These are phyloP conservation scores for Spondyliosoma cantharus DNA, from an alignment of 2,797 vertebrate species.

Conservation along the genomic window DNA sequence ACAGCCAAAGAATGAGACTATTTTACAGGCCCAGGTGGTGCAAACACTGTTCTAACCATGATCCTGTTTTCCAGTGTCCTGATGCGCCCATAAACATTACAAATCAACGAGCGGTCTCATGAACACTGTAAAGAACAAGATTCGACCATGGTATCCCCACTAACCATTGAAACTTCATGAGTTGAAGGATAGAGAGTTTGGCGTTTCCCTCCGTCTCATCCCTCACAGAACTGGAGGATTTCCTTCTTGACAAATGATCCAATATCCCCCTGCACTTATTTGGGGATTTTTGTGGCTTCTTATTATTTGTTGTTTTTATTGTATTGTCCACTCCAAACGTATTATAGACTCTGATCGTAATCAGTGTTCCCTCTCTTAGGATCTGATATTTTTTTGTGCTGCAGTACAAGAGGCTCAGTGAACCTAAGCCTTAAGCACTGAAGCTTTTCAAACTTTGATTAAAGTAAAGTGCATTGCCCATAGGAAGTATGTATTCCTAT, in stretches of 20 bases:
- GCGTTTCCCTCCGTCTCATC: not conserved
- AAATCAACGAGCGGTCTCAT: constrained; percentile 47
- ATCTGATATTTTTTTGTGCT: constrained; percentile 35
- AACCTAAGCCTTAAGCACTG: not conserved
- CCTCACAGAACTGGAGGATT: constrained; percentile 19
- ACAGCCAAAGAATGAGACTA: constrained; percentile 44
- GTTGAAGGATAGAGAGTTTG: constrained; percentile 4
- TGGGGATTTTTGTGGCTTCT: constrained; percentile 19
- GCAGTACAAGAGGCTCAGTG: not conserved
- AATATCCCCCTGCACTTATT: constrained; percentile 18
- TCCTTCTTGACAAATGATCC: constrained; percentile 26
- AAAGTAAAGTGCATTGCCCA: too few species aligned
- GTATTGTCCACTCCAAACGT: not conserved
- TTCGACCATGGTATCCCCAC: constrained; percentile 3
- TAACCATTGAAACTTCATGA: constrained; percentile 39
- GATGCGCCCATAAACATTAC: constrained; percentile 48
- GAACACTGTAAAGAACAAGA: constrained; percentile 36
- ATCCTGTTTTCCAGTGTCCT: constrained; percentile 36
- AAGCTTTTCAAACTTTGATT: not conserved
- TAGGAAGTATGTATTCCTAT: too few species aligned
- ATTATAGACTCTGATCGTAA: constrained; percentile 44
- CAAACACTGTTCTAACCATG: constrained; percentile 31
- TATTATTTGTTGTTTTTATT: constrained; percentile 33
- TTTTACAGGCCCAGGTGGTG: constrained; percentile 51
- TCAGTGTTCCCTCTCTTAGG: constrained; percentile 36